phyloP scores from a whole-genome alignment of 2,888 invertebrate genomes.

The Andrena chrysosceles region DNA sequence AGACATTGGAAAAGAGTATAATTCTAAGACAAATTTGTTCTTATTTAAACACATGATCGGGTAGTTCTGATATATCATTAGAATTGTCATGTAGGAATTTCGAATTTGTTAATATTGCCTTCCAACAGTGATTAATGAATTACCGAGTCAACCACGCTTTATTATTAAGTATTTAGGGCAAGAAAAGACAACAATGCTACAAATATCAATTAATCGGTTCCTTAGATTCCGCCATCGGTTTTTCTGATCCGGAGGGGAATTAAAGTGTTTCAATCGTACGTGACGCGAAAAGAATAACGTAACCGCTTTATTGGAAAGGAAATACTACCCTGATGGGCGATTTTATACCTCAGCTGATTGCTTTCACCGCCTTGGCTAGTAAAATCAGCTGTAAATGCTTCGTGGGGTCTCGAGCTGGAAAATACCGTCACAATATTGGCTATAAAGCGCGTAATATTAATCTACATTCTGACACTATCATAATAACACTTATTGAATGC shows the following conservation, averaged over 20 bases:
- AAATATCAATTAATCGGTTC: background rate
- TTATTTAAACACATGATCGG: no score
- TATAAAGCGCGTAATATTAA: background rate
- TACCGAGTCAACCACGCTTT: background rate
- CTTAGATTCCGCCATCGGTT: background rate
- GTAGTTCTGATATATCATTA: no score
- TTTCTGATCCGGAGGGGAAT: background rate
- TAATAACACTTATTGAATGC: background rate
- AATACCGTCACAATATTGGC: background rate
- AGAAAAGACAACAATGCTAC: background rate
- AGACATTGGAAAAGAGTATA: no score
- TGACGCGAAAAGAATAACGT: background rate
- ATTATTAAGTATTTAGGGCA: background rate
- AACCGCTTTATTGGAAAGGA: background rate
- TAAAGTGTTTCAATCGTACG: background rate
- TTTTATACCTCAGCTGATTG: background rate
- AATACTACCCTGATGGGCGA: background rate
- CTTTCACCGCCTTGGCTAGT: background rate
- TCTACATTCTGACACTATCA: background rate
- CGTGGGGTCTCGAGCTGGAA: background rate
- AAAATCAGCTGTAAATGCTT: conserved; percentile 3
- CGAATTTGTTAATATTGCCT: background rate
- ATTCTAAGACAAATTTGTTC: no score
- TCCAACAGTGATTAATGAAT: background rate
- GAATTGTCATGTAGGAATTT: background rate